Base-by-base conservation (phyloP, 2,888 invertebrate genomes). In the Callinectes sapidus region DNA sequence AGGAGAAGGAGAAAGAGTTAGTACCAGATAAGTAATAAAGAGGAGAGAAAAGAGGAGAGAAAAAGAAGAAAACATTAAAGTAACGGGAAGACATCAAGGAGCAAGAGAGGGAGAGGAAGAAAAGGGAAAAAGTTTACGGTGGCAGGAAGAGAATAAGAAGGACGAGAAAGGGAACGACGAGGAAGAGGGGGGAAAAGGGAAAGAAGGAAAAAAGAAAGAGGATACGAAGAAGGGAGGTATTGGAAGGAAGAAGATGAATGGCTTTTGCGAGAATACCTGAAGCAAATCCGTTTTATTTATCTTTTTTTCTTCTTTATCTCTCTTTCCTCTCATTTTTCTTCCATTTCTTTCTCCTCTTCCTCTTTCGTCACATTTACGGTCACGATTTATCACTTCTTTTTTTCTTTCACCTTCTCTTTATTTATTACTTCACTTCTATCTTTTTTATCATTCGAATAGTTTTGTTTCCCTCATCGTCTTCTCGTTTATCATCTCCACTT, bases 231-330 rank as follows among this genome's bases (percentile, higher is more conserved):
- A 81, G 35, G 35, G 18, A 81, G 81, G 10, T 35, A 32, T 81
- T 81, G 35, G 35, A 81, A 35, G 35, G 35, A 81, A 35, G 81
- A 13, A 81, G 81, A 81, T 81, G 81, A 81, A 81, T 81, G 35
- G 81, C 35, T 35, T 18, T 1, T 32, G 32, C 3, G 81, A 13
- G 35, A 35, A 81, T 35, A 81, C 35, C 81, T 35, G 81, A 81
- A 35, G 81, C 14, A 81, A 81, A 81, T 32, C 81, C 81, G 3
- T 81, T 81, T 35, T 10, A 81, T 81, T 81, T n/a, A n/a, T n/a
- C 35, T 81, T 81, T 81, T 81, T 61, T 61, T 61, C 23, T 61
- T 61, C 23, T 23, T 18, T 61, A 2, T 61, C 48, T 35, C 35
- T 16, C 81, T 81, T 81, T 35, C 35, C 16, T 2, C 14, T 32